Conservation (phyloP, 1,140 invertebrate genomes). For the Formica selysi region DNA sequence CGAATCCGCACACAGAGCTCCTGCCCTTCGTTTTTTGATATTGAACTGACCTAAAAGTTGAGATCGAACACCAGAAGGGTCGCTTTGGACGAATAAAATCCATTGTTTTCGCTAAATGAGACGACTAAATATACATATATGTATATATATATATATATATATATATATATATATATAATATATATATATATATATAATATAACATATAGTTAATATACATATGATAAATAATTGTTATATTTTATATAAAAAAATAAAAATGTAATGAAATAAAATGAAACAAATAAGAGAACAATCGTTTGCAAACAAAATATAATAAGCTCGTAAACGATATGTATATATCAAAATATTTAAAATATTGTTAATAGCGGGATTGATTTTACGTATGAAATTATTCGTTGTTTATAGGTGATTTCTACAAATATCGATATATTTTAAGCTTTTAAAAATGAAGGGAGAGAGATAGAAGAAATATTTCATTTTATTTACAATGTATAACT, state of each 20-base stretch:
- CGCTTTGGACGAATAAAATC: constrained; percentile 53
- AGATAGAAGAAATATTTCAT: constrained; percentile 1
- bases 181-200: background rate
- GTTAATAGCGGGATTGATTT: background rate
- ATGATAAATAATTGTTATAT: background rate
- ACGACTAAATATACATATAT: constrained; percentile 18
- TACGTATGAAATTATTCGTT: background rate
- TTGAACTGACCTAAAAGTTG: constrained; percentile 39
- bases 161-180: no score
- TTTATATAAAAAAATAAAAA: background rate
- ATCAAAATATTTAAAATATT: no score
- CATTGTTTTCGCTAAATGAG: constrained; percentile 58
- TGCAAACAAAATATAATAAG: background rate
- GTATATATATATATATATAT: no score
- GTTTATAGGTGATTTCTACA: background rate
- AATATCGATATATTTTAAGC: background rate
- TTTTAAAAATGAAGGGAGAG: background rate
- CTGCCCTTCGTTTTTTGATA: background rate
- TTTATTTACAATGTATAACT: constrained; percentile 25
- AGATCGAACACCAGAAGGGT: background rate
- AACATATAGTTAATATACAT: no score
- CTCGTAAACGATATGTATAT: no score
- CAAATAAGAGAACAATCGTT: background rate
- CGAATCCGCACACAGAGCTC: background rate
- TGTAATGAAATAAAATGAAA: background rate